Percentiles rank a stretch among this genome's conserved stretches.
phyloP scores from a whole-genome alignment of 2,113 vertebrate genomes.

The Verasper variegatus region DNA sequence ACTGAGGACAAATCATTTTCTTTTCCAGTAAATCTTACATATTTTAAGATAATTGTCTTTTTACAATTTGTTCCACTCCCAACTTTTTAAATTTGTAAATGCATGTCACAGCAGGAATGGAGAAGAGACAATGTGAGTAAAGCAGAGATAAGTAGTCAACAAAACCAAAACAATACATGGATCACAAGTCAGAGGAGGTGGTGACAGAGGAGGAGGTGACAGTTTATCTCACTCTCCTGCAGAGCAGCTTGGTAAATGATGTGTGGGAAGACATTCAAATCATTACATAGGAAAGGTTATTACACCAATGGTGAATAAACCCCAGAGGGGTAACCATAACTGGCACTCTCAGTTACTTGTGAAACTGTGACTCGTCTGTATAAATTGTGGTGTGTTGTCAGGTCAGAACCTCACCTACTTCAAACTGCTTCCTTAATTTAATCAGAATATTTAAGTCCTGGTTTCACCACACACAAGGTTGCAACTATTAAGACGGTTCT shows the following conservation, averaged over 20 bases:
- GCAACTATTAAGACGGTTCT: too few species aligned
- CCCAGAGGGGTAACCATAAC: conserved; percentile 2
- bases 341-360: too few species aligned
- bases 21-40: neutral
- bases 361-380: neutral
- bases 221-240: neutral
- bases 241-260: neutral
- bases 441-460: neutral
- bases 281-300: neutral
- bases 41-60: too few species aligned
- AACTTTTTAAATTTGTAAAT: neutral
- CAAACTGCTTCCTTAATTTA: neutral
- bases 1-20: neutral
- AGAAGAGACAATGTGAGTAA: neutral
- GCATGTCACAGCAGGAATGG: neutral
- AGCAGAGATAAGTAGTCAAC: neutral
- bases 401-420: neutral
- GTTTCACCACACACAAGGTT: neutral
- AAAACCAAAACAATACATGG: neutral
- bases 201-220: conserved; percentile 5
- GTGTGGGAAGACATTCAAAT: conserved; percentile 24
- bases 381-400: neutral
- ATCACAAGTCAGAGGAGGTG: neutral
- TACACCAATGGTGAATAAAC: neutral
- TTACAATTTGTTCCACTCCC: neutral